These are phyloP conservation scores for Amiota communis DNA, from an alignment of 2,888 invertebrate genomes.

Conservation along the genomic window DNA sequence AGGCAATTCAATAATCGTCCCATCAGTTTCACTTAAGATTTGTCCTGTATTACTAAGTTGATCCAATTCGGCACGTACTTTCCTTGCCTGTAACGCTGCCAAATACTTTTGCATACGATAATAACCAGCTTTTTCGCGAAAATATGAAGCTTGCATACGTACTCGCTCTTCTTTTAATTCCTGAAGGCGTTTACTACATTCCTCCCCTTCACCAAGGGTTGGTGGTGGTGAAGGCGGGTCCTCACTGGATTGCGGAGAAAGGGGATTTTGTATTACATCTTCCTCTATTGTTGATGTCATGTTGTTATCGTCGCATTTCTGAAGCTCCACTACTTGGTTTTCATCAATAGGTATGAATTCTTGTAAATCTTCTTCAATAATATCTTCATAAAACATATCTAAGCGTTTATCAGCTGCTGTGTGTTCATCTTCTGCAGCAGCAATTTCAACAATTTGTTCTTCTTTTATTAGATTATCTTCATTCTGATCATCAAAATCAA, in stretches of 20 bases:
- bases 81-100: constrained; percentile 61
- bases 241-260: constrained; percentile 48
- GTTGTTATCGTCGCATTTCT: background rate
- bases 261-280: constrained; percentile 36
- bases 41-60: background rate
- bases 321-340: constrained; percentile 35
- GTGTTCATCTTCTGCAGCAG: no score
- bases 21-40: background rate
- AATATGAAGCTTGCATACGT: constrained; percentile 63
- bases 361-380: constrained; percentile 51
- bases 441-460: constrained; percentile 35
- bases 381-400: constrained; percentile 46
- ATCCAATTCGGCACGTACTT: constrained; percentile 48
- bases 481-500: constrained; percentile 38
- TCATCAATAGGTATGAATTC: constrained; percentile 38
- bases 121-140: constrained; percentile 62
- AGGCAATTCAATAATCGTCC: background rate
- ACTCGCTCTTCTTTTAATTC: constrained; percentile 56
- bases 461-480: constrained; percentile 41
- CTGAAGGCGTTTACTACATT: constrained; percentile 32
- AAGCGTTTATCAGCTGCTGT: background rate
- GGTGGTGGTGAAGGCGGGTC: constrained; percentile 30
- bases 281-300: background rate
- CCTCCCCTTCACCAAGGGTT: background rate
- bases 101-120: constrained; percentile 67